Evolutionary conservation across 2,888 invertebrate species (phyloP).

Genomic region (Auanema freiburgensis): DNA sequence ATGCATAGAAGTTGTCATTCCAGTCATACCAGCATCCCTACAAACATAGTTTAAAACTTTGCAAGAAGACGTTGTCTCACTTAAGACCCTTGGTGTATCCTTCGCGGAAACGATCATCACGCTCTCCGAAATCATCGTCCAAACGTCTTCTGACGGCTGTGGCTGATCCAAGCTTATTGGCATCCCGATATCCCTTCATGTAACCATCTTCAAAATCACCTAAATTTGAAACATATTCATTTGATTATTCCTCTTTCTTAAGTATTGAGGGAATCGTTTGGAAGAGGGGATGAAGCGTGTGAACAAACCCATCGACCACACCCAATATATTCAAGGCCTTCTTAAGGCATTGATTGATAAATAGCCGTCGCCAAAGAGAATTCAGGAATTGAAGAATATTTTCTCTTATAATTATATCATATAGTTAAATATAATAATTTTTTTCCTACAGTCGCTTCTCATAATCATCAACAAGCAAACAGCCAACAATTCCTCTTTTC

Average conservation of each 20-base stretch:
- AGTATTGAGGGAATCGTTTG: not conserved
- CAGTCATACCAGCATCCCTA: constrained; percentile 62
- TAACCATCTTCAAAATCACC: constrained; percentile 65
- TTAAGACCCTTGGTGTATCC: constrained; percentile 61
- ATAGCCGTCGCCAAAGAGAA: too few relatives aligned
- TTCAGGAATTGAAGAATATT: too few relatives aligned
- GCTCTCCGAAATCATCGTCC: constrained; percentile 56
- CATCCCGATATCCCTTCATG: constrained; percentile 63
- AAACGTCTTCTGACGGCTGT: constrained; percentile 51
- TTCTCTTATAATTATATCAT: too few relatives aligned
- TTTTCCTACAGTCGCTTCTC: too few relatives aligned
- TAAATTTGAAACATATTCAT: constrained; percentile 15
- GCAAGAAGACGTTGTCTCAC: constrained; percentile 14
- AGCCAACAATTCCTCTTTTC: not conserved
- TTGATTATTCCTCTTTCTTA: constrained; percentile 4
- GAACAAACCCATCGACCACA: too few relatives aligned
- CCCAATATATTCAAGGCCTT: too few relatives aligned
- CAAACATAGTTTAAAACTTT: not conserved
- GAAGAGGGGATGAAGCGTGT: too few relatives aligned
- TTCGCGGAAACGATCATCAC: constrained; percentile 59
- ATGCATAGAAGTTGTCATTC: constrained; percentile 63
- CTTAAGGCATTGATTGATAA: too few relatives aligned
- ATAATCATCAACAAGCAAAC: not conserved
- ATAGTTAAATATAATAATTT: too few relatives aligned
- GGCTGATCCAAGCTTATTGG: constrained; percentile 53